A percentile compares a stretch with the other conserved stretches of the same genome.
phyloP scores from a whole-genome alignment of 2,113 vertebrate species.

The Oryctolagus cuniculus region mOryCun1.1 NC_091444.1:33248501-33249000 shows the following conservation, averaged over 20 bases:
- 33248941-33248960: background rate
- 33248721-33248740: slow-evolving; percentile 74
- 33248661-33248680: slow-evolving; percentile 84
- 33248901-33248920: too few species aligned
- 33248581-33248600: slow-evolving; percentile 81
- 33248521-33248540: slow-evolving; percentile 84
- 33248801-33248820: background rate
- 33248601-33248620: slow-evolving; percentile 89
- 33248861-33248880: background rate
- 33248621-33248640: slow-evolving; percentile 75
- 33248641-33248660: slow-evolving; percentile 85
- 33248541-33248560: slow-evolving; percentile 86
- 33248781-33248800: slow-evolving; percentile 58
- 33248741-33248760: slow-evolving; percentile 66
- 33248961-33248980: background rate
- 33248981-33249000: background rate
- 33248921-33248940: background rate
- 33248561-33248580: slow-evolving; percentile 81
- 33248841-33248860: background rate
- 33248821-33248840: background rate
- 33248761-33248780: slow-evolving; percentile 65
- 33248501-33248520: slow-evolving; percentile 50
- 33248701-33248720: slow-evolving; percentile 75
- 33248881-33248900: background rate
- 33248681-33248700: slow-evolving; percentile 82